These are phyloP conservation scores for Tiphia femorata DNA, from an alignment of 2,888 invertebrate genomes.

Conservation along the genomic window DNA sequence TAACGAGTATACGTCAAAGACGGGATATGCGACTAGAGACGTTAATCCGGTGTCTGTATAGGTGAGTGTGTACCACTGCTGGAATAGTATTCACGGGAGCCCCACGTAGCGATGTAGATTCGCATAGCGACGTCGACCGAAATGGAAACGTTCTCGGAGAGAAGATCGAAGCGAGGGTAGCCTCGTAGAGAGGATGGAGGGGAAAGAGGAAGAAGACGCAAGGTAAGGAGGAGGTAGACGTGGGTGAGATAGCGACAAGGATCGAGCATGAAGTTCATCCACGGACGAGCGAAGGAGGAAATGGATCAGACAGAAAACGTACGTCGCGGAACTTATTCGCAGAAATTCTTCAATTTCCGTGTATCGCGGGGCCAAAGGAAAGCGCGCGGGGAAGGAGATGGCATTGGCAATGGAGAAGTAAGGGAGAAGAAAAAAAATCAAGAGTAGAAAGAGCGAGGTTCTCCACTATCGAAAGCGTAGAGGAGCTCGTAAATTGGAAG, in stretches of 20 bases:
- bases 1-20: constrained; percentile 10
- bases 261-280: no score
- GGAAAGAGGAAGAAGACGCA: neutral
- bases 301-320: constrained; percentile 28
- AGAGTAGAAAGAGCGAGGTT: no score
- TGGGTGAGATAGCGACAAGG: no score
- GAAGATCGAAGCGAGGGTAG: neutral
- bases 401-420: no score
- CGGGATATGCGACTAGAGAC: constrained; percentile 10
- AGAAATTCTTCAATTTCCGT: constrained; percentile 30
- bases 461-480: no score
- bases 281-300: constrained; percentile 14
- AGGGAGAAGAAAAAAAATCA: no score
- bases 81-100: no score
- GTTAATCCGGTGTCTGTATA: constrained; percentile 12
- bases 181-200: neutral
- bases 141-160: constrained; percentile 11
- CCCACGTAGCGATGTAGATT: constrained; percentile 7
- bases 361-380: constrained; percentile 4
- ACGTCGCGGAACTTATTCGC: constrained; percentile 27
- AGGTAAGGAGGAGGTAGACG: no score
- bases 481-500: no score
- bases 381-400: no score
- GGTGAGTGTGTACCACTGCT: constrained; percentile 1
- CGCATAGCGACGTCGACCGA: constrained; percentile 6